Percentiles rank a stretch among this genome's conserved stretches.
Conservation (phyloP, 2,888 invertebrate species). For the Falcaria lacertinaria region DNA sequence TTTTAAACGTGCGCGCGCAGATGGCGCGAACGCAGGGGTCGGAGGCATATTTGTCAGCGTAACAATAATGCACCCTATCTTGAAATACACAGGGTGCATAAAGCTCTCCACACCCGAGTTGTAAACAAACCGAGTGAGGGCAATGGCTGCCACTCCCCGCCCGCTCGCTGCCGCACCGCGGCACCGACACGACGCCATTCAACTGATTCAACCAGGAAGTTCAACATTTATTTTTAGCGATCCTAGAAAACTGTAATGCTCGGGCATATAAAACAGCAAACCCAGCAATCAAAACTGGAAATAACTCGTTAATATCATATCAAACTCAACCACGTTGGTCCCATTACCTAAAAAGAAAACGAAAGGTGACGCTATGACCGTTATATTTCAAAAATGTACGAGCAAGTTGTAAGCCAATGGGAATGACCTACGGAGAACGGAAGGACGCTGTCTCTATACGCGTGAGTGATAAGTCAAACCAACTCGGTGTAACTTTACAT, state of each 20-base stretch:
- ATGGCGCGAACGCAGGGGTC: conserved; percentile 69
- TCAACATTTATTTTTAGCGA: conserved; percentile 76
- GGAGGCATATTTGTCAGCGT: conserved; percentile 19
- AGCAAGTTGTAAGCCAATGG: conserved; percentile 5
- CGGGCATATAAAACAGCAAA: conserved; percentile 27
- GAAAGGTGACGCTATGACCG: conserved; percentile 4
- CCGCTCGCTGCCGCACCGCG: conserved; percentile 54
- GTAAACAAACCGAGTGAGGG: conserved; percentile 78
- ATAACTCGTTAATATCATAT: conserved; percentile 4
- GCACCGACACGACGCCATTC: conserved; percentile 68
- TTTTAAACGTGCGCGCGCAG: conserved; percentile 71
- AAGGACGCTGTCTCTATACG: background rate
- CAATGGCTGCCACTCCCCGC: conserved; percentile 75
- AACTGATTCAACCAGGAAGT: conserved; percentile 80
- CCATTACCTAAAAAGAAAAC: conserved; percentile 6
- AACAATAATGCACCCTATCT: conserved; percentile 55
- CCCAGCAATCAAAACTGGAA: conserved; percentile 12
- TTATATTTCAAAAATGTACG: conserved; percentile 8
- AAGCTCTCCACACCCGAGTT: conserved; percentile 48
- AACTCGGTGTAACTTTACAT: no score
- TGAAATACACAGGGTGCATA: conserved; percentile 50
- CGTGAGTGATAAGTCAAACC: background rate
- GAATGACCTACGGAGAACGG: conserved; percentile 3
- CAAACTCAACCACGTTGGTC: background rate
- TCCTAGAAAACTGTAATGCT: conserved; percentile 53